Evolutionary conservation across 2,797 vertebrate species (phyloP).

Genomic region (Lates japonicus): DNA sequence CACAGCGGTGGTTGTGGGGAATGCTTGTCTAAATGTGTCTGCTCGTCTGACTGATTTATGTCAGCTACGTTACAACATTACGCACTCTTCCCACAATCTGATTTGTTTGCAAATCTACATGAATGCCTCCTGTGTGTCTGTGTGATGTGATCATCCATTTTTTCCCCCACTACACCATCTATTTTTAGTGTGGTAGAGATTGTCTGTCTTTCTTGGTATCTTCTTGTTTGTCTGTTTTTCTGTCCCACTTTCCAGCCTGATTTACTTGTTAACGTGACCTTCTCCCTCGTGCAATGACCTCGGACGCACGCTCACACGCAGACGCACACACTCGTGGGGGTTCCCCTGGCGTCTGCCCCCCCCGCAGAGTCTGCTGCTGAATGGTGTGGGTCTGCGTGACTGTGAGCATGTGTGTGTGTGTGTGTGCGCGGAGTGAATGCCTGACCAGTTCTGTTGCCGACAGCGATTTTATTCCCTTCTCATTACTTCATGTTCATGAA

Average conservation of each 20-base stretch:
- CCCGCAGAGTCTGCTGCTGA: conserved; percentile 58
- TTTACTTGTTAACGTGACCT: conserved; percentile 64
- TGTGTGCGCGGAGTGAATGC: conserved; percentile 58
- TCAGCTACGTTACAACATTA: neutral
- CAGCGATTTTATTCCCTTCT: conserved; percentile 78
- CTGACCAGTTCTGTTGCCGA: conserved; percentile 72
- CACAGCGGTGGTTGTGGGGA: no score
- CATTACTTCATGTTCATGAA: conserved; percentile 86
- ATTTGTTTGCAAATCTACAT: neutral
- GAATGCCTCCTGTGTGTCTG: neutral
- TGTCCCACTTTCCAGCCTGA: conserved; percentile 50
- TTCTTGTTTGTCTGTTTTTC: conserved; percentile 23
- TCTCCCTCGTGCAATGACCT: conserved; percentile 47
- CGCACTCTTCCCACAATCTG: neutral
- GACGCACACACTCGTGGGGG: conserved; percentile 15
- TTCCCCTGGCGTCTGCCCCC: conserved; percentile 57
- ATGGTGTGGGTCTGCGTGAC: conserved; percentile 50
- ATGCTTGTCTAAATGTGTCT: neutral
- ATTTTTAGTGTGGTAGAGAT: conserved; percentile 15
- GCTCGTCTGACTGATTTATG: conserved; percentile 1
- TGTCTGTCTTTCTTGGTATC: neutral
- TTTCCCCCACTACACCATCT: neutral
- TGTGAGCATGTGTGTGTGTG: conserved; percentile 46
- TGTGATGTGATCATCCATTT: neutral
- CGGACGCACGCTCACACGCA: conserved; percentile 23